These are phyloP conservation scores for Aspidiotus rigidus DNA, from an alignment of 2,888 invertebrate genomes.

Conservation along the genomic window DNA sequence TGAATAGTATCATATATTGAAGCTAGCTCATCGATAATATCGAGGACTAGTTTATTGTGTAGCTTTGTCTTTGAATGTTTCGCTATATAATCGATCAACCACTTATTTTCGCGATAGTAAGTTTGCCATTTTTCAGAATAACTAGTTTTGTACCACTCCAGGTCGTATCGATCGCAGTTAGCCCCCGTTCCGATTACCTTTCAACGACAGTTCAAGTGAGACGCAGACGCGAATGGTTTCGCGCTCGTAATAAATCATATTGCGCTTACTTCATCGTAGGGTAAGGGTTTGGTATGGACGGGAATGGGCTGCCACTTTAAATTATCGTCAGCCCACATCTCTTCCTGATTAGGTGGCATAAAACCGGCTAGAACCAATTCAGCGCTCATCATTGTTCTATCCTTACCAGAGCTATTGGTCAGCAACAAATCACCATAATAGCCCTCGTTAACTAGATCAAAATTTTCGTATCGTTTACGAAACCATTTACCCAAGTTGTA, in stretches of 20 bases:
- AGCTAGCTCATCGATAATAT: not conserved
- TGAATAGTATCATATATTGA: conserved; percentile 5
- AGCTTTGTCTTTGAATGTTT: not conserved
- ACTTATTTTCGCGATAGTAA: conserved; percentile 12
- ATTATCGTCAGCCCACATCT: conserved; percentile 41
- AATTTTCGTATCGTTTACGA: conserved; percentile 42
- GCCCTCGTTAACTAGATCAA: conserved; percentile 43
- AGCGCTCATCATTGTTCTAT: conserved; percentile 84
- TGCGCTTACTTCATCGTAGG: not conserved
- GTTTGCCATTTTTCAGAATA: conserved; percentile 4
- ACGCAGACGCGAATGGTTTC: too few species aligned
- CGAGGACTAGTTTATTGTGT: not conserved
- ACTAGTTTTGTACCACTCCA: conserved; percentile 10
- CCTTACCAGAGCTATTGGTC: conserved; percentile 72
- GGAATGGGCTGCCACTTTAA: conserved; percentile 51
- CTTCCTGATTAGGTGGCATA: conserved; percentile 42
- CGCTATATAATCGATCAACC: not conserved
- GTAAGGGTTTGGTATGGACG: conserved; percentile 43
- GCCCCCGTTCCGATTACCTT: conserved; percentile 9
- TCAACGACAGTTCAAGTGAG: not conserved
- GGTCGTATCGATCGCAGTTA: conserved; percentile 6
- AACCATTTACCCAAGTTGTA: conserved; percentile 45
- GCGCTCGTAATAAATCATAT: too few species aligned
- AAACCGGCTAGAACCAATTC: conserved; percentile 62
- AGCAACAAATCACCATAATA: conserved; percentile 53